Conservation (phyloP, 37 sponge, comb jelly and placozoan genomes). For the Petrosia ficiformis region DNA sequence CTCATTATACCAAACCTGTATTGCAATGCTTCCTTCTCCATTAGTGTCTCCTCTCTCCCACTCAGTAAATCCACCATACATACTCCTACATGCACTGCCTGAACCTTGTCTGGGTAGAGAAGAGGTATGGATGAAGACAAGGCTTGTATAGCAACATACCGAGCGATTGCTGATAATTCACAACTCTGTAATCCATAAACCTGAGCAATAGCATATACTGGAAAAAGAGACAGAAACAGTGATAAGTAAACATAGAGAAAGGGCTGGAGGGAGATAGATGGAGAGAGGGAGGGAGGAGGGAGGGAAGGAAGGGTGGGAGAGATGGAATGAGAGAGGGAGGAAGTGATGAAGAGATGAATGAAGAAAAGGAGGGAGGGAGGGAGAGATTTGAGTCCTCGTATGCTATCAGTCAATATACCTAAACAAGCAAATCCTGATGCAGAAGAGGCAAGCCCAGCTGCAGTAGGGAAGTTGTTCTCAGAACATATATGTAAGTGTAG, state of each 20-base stretch:
- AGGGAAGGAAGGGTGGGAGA: no score
- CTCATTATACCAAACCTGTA: conserved; percentile 74
- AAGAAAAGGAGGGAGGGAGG: no score
- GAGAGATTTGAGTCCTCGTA: not conserved
- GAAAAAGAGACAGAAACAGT: not conserved
- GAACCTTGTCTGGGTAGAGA: conserved; percentile 77
- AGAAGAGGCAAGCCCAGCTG: conserved; percentile 98
- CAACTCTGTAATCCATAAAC: conserved; percentile 25
- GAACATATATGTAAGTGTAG: conserved; percentile 81
- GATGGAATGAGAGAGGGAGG: no score
- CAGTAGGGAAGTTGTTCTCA: conserved; percentile 94
- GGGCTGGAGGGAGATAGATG: no score
- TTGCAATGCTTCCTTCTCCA: conserved; percentile 87
- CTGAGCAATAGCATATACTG: conserved; percentile 31
- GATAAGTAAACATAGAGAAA: not conserved
- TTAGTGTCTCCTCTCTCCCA: conserved; percentile 87
- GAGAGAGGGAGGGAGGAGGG: no score
- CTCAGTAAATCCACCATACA: conserved; percentile 92
- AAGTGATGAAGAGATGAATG: not conserved
- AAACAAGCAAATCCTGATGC: conserved; percentile 98
- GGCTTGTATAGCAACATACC: conserved; percentile 41
- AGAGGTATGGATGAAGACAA: not conserved
- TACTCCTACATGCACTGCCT: conserved; percentile 98
- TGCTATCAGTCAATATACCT: no score
- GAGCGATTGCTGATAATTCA: conserved; percentile 83